Evolutionary conservation across 2,888 invertebrate species (phyloP).

Genomic region (Caenorhabditis sp.): DNA sequence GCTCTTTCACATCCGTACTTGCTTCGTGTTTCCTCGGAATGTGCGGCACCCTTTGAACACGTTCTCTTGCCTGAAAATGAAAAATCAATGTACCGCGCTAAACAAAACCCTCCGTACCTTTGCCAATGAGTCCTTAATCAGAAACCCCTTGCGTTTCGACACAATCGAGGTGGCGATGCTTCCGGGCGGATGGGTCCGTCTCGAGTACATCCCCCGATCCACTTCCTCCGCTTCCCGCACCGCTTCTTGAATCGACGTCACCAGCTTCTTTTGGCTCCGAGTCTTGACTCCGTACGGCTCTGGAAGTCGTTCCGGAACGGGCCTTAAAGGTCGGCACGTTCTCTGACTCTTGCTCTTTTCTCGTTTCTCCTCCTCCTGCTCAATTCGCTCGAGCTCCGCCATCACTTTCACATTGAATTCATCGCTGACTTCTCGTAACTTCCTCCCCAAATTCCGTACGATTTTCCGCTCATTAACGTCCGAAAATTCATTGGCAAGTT

Average conservation of each 20-base stretch:
- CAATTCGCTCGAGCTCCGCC: conserved; percentile 19
- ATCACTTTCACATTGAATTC: conserved; percentile 36
- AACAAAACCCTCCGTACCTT: neutral
- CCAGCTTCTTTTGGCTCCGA: neutral
- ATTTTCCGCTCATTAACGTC: neutral
- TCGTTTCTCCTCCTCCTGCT: conserved; percentile 1
- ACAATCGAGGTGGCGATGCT: conserved; percentile 34
- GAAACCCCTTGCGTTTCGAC: neutral
- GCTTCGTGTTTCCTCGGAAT: neutral
- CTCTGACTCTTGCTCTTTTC: too few relatives aligned
- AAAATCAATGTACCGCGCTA: too few relatives aligned
- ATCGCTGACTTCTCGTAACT: conserved; percentile 6
- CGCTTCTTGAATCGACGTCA: conserved; percentile 27
- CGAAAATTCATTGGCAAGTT: conserved; percentile 9
- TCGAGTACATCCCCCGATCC: neutral
- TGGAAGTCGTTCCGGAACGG: too few relatives aligned
- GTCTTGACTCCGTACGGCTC: conserved; percentile 8
- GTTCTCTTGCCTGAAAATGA: conserved; percentile 2
- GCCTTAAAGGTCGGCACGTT: neutral
- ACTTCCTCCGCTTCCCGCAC: neutral
- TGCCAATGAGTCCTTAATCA: conserved; percentile 23
- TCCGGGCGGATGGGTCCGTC: conserved; percentile 15
- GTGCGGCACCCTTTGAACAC: neutral
- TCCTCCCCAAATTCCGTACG: neutral
- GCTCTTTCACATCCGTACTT: neutral